Evolutionary conservation across 2,113 vertebrate genomes (phyloP).

Genomic region (Herpetotheres cachinnans): DNA sequence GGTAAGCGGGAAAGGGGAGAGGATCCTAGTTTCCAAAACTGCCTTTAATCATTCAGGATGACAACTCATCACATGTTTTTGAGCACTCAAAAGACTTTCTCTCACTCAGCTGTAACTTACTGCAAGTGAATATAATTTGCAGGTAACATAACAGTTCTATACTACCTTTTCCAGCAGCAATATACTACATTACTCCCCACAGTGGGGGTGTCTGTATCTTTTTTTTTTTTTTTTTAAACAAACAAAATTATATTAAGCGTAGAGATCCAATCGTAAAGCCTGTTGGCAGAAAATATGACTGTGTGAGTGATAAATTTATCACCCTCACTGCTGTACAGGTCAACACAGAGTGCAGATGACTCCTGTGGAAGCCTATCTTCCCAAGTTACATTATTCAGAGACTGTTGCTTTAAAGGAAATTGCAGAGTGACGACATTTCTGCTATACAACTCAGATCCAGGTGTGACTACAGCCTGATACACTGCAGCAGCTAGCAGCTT

Average conservation of each 20-base stretch:
- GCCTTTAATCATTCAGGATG: background rate
- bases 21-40: background rate
- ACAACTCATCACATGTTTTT: background rate
- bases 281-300: background rate
- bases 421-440: background rate
- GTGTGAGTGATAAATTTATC: background rate
- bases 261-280: background rate
- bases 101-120: background rate
- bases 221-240: background rate
- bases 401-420: background rate
- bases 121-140: background rate
- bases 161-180: background rate
- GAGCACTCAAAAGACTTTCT: background rate
- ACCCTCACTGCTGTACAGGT: background rate
- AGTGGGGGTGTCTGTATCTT: background rate
- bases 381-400: background rate
- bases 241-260: background rate
- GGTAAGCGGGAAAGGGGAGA: background rate
- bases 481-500: background rate
- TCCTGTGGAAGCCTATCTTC: background rate
- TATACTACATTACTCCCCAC: background rate
- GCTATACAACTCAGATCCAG: background rate
- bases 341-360: background rate
- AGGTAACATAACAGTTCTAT: background rate
- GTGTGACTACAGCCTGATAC: background rate